Evolutionary conservation across 2,888 invertebrate genomes (phyloP).

Genomic region (Idaea aversata): DNA sequence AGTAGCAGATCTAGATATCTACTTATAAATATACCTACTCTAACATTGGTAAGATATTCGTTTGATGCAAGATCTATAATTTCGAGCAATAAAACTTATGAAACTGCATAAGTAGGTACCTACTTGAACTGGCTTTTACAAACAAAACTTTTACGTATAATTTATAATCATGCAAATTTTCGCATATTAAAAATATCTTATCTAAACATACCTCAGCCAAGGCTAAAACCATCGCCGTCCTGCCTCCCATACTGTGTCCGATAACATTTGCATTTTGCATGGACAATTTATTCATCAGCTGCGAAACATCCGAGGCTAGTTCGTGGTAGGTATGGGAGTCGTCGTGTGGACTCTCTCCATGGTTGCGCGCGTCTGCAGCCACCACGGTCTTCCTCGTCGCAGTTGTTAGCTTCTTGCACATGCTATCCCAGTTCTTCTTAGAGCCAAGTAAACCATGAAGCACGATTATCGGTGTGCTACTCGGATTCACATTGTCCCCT

Average conservation of each 20-base stretch:
- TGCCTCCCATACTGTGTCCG: constrained; percentile 98
- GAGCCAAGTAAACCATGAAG: constrained; percentile 96
- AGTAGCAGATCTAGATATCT: background rate
- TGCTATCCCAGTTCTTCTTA: constrained; percentile 94
- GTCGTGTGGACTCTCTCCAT: constrained; percentile 95
- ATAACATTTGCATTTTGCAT: constrained; percentile 50
- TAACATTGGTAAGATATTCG: background rate
- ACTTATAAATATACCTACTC: background rate
- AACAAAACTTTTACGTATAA: background rate
- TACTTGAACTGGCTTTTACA: background rate
- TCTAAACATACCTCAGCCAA: constrained; percentile 22
- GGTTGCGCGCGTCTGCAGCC: constrained; percentile 94
- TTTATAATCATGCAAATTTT: background rate
- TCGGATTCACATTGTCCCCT: constrained; percentile 37
- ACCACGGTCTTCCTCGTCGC: constrained; percentile 87
- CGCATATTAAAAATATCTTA: background rate
- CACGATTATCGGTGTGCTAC: constrained; percentile 84
- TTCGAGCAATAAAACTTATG: constrained; percentile 70
- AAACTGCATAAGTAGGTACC: background rate
- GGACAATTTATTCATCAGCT: constrained; percentile 83
- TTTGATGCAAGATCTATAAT: background rate
- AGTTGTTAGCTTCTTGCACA: constrained; percentile 86
- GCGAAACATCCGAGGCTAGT: constrained; percentile 82
- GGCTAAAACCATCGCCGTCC: constrained; percentile 87
- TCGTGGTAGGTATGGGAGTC: constrained; percentile 86